Base-by-base conservation (phyloP, 1,140 invertebrate species). In the Hypsibius dujardini region DNA sequence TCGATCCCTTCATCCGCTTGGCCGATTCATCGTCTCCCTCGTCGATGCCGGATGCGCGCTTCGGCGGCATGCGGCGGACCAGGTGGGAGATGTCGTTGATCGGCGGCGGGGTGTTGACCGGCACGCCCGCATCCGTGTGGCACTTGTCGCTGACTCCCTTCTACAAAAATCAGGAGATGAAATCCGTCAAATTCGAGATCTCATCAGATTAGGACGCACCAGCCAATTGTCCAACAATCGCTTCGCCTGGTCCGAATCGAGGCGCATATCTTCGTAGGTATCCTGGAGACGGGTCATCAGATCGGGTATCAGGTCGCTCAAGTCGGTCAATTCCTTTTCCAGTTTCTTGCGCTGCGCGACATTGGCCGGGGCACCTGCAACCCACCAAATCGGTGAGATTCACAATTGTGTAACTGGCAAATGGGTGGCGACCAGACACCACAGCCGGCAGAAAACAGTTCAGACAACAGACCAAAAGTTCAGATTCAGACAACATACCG, bases 131-230 rank as follows among this genome's bases (percentile, higher is more conserved):
- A 15, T 67, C 62, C 62, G 62, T 15, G 42, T 67, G 12, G 62
- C 62, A 67, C 62, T 67, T 12, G 3, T 67, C 62, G 62, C 62
- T 67, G 42, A 67, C 62, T 42, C 62, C 62, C 62, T 67, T 67
- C 62, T 67, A 45, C 42, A 67, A 67, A 15, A 45, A 7, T 12
- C 3, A 67, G 7, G 12, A 12, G 42, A 15, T 67, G 0, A 12
- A 67, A 42, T 15, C 62, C 45, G 62, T 67, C 45, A 12, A 7
- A 15, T 0, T 7, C 12, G 3, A 15, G 12, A 67, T 45, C 42
- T 42, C 12, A 42, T 42, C 12, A 7, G 42, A 7, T 67, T 45
- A 15, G 3, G 45, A 67, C 62, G 12, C 45, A 67, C 62, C 12
- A 67, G 62, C 62, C 62, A 67, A 42, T 12, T 42, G 45, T 67